Evolutionary conservation across 1,140 invertebrate genomes (phyloP).

Genomic region (Pseudomyrmex dendroicus): DNA sequence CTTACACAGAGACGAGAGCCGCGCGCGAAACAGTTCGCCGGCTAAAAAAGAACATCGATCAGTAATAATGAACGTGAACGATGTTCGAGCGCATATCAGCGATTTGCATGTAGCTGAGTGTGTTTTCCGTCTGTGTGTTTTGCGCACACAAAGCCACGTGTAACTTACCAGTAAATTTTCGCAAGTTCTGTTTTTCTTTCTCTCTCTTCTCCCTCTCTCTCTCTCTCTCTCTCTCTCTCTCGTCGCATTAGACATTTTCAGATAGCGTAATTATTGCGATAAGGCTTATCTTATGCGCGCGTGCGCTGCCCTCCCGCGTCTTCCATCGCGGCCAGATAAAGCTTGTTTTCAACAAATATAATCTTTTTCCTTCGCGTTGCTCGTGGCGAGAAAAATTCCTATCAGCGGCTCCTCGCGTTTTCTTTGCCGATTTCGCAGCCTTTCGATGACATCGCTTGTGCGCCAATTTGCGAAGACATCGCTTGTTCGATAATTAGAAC

Average conservation of each 20-base stretch:
- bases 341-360: constrained; percentile 79
- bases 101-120: constrained; percentile 31
- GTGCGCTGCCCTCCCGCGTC: constrained; percentile 57
- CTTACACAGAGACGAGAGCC: constrained; percentile 32
- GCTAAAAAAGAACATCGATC: constrained; percentile 37
- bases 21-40: constrained; percentile 42
- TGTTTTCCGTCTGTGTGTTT: too few relatives aligned
- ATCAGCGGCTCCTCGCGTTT: constrained; percentile 53
- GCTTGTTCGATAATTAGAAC: not conserved
- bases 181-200: constrained; percentile 8
- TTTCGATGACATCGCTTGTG: constrained; percentile 4
- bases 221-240: too few relatives aligned
- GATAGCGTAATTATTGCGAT: constrained; percentile 78
- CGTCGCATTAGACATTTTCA: constrained; percentile 66
- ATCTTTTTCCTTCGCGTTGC: constrained; percentile 73
- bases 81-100: constrained; percentile 40
- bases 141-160: not conserved
- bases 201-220: too few relatives aligned
- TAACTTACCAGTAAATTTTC: constrained; percentile 63
- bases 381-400: constrained; percentile 71
- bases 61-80: constrained; percentile 50
- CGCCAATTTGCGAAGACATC: not conserved
- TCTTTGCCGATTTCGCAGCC: constrained; percentile 9
- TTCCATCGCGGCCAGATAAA: constrained; percentile 71
- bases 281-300: constrained; percentile 73